These are phyloP conservation scores for Plemyria rubiginata DNA, from an alignment of 2,888 invertebrate genomes.

Conservation along the genomic window DNA sequence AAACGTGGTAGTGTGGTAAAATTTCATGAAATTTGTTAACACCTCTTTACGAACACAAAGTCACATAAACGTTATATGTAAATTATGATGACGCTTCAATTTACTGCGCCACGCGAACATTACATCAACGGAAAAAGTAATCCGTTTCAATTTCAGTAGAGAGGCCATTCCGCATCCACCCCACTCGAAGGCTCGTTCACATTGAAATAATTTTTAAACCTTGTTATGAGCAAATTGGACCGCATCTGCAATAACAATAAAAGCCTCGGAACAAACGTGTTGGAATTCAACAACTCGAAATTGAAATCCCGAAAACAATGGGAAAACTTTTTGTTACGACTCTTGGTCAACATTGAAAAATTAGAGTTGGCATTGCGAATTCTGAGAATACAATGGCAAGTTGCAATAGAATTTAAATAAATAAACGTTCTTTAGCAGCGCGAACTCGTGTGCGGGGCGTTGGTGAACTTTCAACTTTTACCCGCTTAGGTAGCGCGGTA, in stretches of 20 bases:
- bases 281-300: constrained; percentile 57
- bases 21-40: constrained; percentile 20
- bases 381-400: constrained; percentile 80
- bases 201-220: constrained; percentile 59
- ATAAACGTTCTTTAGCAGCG: constrained; percentile 78
- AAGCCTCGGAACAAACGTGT: constrained; percentile 55
- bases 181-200: constrained; percentile 51
- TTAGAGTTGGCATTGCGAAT: constrained; percentile 71
- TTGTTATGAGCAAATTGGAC: constrained; percentile 68
- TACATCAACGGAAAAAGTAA: constrained; percentile 63
- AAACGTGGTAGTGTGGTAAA: not conserved
- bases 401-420: constrained; percentile 85
- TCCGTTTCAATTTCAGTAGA: constrained; percentile 64
- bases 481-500: constrained; percentile 70
- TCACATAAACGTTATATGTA: constrained; percentile 50
- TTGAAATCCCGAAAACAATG: constrained; percentile 64
- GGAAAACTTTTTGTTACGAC: constrained; percentile 55
- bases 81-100: constrained; percentile 60
- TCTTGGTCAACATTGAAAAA: constrained; percentile 67
- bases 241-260: constrained; percentile 63
- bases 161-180: constrained; percentile 56
- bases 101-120: constrained; percentile 65
- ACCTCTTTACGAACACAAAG: constrained; percentile 33
- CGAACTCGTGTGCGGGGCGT: constrained; percentile 74
- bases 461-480: constrained; percentile 84